A percentile compares a stretch with the other conserved stretches of the same genome.
Conservation (phyloP, 2,888 invertebrate genomes). For the Conchocele bisecta region DNA sequence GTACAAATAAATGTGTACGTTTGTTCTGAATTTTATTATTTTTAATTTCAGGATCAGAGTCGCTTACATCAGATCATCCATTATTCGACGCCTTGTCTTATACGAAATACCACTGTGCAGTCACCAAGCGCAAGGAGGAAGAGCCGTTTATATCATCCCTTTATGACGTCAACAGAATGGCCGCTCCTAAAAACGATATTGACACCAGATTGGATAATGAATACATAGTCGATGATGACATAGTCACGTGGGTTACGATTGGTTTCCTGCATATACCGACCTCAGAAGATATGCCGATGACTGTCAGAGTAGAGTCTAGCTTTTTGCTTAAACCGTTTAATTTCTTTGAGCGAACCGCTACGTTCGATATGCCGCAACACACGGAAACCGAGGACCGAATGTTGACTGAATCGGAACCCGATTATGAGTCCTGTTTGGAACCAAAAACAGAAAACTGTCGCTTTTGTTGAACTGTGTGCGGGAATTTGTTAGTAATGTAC, state of each 20-base stretch:
- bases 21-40: conserved; percentile 34
- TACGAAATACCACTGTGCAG: conserved; percentile 64
- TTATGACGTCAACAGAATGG: conserved; percentile 45
- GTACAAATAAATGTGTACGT: too few species aligned
- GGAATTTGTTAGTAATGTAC: too few species aligned
- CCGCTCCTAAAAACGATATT: conserved; percentile 46
- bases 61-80: conserved; percentile 44
- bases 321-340: conserved; percentile 65
- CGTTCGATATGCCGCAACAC: conserved; percentile 65
- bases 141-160: conserved; percentile 55
- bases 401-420: conserved; percentile 42
- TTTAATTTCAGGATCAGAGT: conserved; percentile 12
- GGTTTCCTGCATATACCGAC: conserved; percentile 69
- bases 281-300: conserved; percentile 69
- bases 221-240: conserved; percentile 60
- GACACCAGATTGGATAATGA: conserved; percentile 58
- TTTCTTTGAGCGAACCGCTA: conserved; percentile 65
- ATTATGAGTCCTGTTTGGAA: conserved; percentile 41
- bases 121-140: conserved; percentile 64
- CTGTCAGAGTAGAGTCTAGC: conserved; percentile 59
- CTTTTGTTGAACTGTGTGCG: conserved; percentile 35
- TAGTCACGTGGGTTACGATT: conserved; percentile 66
- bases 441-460: conserved; percentile 34
- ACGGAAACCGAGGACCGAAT: conserved; percentile 38
- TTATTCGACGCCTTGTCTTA: conserved; percentile 59